These are phyloP conservation scores for Trichomalopsis sarcophagae DNA, from an alignment of 1,140 invertebrate species.

Conservation along the genomic window DNA sequence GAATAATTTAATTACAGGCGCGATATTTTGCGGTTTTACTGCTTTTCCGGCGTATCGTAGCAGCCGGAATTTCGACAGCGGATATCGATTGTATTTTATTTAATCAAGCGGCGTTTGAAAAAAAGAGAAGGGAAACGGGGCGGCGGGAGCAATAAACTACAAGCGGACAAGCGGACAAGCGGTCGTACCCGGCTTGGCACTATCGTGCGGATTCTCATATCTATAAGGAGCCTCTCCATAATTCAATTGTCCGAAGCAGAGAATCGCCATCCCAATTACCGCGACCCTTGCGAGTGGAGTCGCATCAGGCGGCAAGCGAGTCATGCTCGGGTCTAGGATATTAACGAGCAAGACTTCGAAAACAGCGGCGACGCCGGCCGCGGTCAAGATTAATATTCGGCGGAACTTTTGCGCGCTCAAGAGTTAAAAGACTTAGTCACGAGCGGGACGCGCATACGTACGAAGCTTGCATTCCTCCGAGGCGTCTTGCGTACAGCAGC, in stretches of 20 bases:
- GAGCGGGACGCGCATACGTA: constrained; percentile 43
- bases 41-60: not conserved
- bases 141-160: too few species aligned
- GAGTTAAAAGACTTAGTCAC: constrained; percentile 51
- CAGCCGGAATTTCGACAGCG: too few species aligned
- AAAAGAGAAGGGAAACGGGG: too few species aligned
- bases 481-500: not conserved
- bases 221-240: not conserved
- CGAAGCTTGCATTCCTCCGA: not conserved
- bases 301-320: not conserved
- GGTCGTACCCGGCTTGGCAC: too few species aligned
- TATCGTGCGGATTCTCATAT: not conserved
- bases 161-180: too few species aligned
- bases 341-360: constrained; percentile 8
- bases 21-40: not conserved
- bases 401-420: constrained; percentile 9
- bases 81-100: too few species aligned
- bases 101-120: too few species aligned
- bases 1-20: too few species aligned
- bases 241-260: constrained; percentile 3
- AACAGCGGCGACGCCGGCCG: not conserved
- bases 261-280: not conserved
- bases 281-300: not conserved
- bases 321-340: constrained; percentile 5
- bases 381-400: constrained; percentile 25